Percentiles rank a stretch among this genome's conserved stretches.
phyloP scores from a whole-genome alignment of 2,113 vertebrate species.

The Theristicus caerulescens region DNA sequence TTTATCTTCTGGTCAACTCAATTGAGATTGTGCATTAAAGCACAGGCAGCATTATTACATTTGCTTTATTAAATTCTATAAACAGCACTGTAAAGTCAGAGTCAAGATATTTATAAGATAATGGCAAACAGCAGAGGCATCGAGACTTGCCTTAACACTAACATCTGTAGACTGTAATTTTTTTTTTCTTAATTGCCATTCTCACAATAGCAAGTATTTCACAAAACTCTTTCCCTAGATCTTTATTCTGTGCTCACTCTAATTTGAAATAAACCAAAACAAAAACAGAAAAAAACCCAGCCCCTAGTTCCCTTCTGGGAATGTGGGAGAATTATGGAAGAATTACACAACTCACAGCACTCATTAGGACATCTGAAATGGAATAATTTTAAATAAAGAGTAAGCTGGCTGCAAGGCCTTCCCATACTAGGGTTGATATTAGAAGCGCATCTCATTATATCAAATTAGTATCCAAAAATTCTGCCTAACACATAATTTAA shows the following conservation, averaged over 20 bases:
- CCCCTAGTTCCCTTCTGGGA: slow-evolving; percentile 25
- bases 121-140: slow-evolving; percentile 4
- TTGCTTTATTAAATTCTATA: slow-evolving; percentile 74
- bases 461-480: slow-evolving; percentile 56
- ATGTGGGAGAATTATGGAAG: slow-evolving; percentile 35
- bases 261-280: slow-evolving; percentile 35
- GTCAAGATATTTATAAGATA: slow-evolving; percentile 72
- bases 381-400: slow-evolving; percentile 65
- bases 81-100: slow-evolving; percentile 69
- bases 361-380: slow-evolving; percentile 62
- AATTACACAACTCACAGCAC: slow-evolving; percentile 52
- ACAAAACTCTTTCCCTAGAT: background rate
- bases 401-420: slow-evolving; percentile 49
- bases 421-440: slow-evolving; percentile 29
- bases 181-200: slow-evolving; percentile 35
- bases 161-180: background rate
- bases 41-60: slow-evolving; percentile 66
- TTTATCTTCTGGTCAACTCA: slow-evolving; percentile 75
- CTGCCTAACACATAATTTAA: slow-evolving; percentile 56
- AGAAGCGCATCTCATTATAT: slow-evolving; percentile 48
- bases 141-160: slow-evolving; percentile 32
- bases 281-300: background rate
- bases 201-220: background rate
- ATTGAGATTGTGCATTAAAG: slow-evolving; percentile 70
- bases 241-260: background rate